phyloP scores from a whole-genome alignment of 2,797 vertebrate genomes.

The Leptatherina wallacei region DNA sequence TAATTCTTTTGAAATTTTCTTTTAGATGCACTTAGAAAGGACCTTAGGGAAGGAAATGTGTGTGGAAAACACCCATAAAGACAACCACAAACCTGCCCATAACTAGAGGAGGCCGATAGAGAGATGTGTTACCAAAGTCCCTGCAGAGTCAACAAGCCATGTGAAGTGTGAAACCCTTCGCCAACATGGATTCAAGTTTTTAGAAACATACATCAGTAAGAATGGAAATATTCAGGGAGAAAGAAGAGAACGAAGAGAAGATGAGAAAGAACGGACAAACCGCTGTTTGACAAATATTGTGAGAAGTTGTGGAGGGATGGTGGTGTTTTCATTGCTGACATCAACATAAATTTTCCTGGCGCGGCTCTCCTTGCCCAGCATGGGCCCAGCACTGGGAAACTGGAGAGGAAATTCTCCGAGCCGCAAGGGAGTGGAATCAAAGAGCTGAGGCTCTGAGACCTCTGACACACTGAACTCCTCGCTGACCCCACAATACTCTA shows the following conservation, averaged over 20 bases:
- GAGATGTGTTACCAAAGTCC: conserved; percentile 73
- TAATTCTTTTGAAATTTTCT: conserved; percentile 62
- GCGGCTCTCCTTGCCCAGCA: conserved; percentile 80
- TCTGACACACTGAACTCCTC: conserved; percentile 81
- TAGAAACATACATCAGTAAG: conserved; percentile 60
- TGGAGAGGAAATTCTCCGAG: conserved; percentile 81
- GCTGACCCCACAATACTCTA: conserved; percentile 68
- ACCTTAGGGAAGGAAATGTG: conserved; percentile 57
- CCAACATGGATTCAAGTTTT: conserved; percentile 69
- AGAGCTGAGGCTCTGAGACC: conserved; percentile 76
- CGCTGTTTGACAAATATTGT: conserved; percentile 88
- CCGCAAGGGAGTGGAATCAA: conserved; percentile 80
- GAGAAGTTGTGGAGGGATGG: conserved; percentile 78
- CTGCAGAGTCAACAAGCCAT: conserved; percentile 77
- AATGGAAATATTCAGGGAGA: conserved; percentile 68
- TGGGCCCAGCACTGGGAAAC: conserved; percentile 82
- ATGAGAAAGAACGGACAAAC: conserved; percentile 79
- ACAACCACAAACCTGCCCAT: conserved; percentile 64
- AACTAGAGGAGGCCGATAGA: conserved; percentile 66
- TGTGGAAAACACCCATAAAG: conserved; percentile 75
- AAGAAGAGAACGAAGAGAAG: conserved; percentile 64
- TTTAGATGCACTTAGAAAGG: conserved; percentile 53
- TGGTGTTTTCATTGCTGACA: conserved; percentile 87
- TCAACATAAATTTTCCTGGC: conserved; percentile 85
- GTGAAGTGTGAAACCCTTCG: conserved; percentile 76